Percentiles rank a stretch among this genome's conserved stretches.
phyloP scores from a whole-genome alignment of 2,113 vertebrate species.

The Ginglymostoma cirratum region DNA sequence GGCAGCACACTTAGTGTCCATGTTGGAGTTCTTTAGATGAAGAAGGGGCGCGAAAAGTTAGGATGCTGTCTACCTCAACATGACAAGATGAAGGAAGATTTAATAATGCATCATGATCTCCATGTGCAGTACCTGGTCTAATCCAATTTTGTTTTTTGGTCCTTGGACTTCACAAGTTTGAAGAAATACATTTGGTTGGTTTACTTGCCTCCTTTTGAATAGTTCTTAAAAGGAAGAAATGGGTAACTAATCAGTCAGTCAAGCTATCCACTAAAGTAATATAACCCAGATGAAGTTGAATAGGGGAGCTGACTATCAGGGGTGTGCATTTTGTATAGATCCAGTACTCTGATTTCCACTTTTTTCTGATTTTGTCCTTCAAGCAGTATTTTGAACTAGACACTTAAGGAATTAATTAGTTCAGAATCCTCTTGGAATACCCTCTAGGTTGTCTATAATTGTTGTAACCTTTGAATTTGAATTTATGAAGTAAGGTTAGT shows the following conservation, averaged over 20 bases:
- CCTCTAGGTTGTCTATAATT: neutral
- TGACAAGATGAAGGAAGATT: neutral
- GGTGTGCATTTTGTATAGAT: neutral
- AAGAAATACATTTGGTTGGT: neutral
- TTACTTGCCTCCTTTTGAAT: neutral
- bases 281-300: neutral
- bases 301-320: neutral
- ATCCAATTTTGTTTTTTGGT: neutral
- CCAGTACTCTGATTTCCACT: neutral
- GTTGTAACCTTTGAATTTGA: slow-evolving; percentile 12
- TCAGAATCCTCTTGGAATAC: neutral
- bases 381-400: neutral
- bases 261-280: neutral
- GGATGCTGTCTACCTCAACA: neutral
- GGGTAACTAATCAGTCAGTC: neutral
- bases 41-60: neutral
- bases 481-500: slow-evolving; percentile 8
- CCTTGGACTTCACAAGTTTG: neutral
- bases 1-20: too few species aligned
- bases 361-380: neutral
- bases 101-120: neutral
- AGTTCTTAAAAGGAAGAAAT: neutral
- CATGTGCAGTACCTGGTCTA: neutral
- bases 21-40: too few species aligned
- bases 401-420: slow-evolving; percentile 1